phyloP scores from a whole-genome alignment of 2,113 vertebrate genomes.

The Anas platyrhynchos region DNA sequence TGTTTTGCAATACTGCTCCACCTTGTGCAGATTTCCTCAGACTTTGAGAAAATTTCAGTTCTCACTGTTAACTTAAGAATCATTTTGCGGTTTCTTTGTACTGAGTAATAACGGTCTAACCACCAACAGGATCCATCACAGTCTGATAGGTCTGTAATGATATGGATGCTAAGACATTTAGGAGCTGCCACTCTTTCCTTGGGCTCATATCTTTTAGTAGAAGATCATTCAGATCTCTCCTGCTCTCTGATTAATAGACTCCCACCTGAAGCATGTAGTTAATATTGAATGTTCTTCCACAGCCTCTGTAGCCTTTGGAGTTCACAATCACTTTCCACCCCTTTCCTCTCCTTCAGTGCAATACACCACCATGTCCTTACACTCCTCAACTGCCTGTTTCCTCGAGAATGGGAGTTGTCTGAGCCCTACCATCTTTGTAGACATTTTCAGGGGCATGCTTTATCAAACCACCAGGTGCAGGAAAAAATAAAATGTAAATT shows the following conservation, averaged over 20 bases:
- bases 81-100: not conserved
- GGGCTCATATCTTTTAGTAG: not conserved
- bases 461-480: not conserved
- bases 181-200: not conserved
- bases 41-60: not conserved
- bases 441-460: not conserved
- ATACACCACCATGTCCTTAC: not conserved
- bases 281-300: not conserved
- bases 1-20: not conserved
- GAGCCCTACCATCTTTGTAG: not conserved
- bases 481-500: not conserved
- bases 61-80: not conserved
- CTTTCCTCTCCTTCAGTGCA: not conserved
- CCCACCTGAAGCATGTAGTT: accelerated
- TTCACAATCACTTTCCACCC: not conserved
- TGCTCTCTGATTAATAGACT: not conserved
- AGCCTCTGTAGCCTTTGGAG: not conserved
- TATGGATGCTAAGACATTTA: not conserved
- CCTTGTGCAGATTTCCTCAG: accelerated
- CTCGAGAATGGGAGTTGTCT: not conserved
- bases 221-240: not conserved
- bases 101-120: not conserved
- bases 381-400: not conserved
- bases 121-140: not conserved
- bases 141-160: not conserved